These are phyloP conservation scores for Xyrichtys novacula DNA, from an alignment of 2,797 vertebrate genomes.

Conservation along the genomic window DNA sequence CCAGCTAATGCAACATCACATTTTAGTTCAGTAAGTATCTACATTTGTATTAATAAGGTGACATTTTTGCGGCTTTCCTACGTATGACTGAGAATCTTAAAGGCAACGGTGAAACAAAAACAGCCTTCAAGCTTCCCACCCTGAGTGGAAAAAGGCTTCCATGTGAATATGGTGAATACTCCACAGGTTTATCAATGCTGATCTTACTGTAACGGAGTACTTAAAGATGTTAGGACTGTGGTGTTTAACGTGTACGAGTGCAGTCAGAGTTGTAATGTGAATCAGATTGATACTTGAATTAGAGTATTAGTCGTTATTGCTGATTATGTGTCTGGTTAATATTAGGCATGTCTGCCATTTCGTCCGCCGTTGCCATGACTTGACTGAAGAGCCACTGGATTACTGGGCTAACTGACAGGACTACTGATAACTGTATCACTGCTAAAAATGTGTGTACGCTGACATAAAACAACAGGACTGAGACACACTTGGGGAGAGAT, in stretches of 20 bases:
- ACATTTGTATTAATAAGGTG: too few relatives aligned
- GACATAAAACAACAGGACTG: slow-evolving; percentile 49
- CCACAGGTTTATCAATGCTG: slow-evolving; percentile 47
- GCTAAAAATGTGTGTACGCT: slow-evolving; percentile 46
- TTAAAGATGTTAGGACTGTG: slow-evolving; percentile 70
- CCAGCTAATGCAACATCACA: not conserved
- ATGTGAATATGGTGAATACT: not conserved
- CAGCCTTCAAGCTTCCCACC: not conserved
- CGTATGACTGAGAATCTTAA: too few relatives aligned
- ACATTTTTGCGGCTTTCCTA: too few relatives aligned
- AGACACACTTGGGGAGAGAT: slow-evolving; percentile 36
- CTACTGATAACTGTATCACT: slow-evolving; percentile 40
- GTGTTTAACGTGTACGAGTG: slow-evolving; percentile 70
- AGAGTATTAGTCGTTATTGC: slow-evolving; percentile 63
- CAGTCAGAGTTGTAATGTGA: slow-evolving; percentile 73
- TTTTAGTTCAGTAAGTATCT: too few relatives aligned
- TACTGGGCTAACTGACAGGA: slow-evolving; percentile 29
- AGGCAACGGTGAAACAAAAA: not conserved
- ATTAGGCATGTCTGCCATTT: slow-evolving; percentile 70
- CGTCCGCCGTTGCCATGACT: slow-evolving; percentile 69
- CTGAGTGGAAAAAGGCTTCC: not conserved
- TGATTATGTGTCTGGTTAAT: slow-evolving; percentile 65
- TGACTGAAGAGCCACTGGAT: slow-evolving; percentile 46
- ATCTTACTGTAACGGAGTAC: slow-evolving; percentile 62
- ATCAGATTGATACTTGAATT: slow-evolving; percentile 76